Percentiles rank a stretch among this genome's conserved stretches.
Evolutionary conservation across 2,797 vertebrate genomes (phyloP).

Genomic region (Neosilurus mollespiculum): DNA sequence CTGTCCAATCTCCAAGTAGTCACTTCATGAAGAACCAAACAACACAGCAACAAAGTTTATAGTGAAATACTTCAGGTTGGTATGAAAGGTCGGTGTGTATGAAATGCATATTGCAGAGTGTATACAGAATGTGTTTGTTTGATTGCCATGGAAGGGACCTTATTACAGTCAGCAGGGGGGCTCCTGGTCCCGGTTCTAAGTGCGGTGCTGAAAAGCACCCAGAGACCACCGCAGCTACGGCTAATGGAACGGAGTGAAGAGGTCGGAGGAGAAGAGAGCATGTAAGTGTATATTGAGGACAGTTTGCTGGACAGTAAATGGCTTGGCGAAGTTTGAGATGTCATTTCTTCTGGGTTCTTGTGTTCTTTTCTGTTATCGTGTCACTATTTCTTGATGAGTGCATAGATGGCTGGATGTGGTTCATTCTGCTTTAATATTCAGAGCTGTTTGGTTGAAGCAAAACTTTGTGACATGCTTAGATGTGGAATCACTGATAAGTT

Average conservation of each 20-base stretch:
- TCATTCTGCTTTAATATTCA: slow-evolving; percentile 1
- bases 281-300: slow-evolving; percentile 35
- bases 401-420: not conserved
- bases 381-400: not conserved
- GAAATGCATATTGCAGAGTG: slow-evolving; percentile 11
- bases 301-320: slow-evolving; percentile 42
- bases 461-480: not conserved
- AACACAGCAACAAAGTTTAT: not conserved
- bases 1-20: not conserved
- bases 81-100: not conserved
- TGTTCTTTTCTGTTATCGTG: slow-evolving; percentile 11
- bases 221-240: slow-evolving; percentile 59
- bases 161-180: slow-evolving; percentile 75
- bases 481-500: not conserved
- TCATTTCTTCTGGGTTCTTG: slow-evolving; percentile 1
- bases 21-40: not conserved
- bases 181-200: slow-evolving; percentile 56
- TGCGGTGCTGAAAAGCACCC: slow-evolving; percentile 39
- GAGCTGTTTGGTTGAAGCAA: not conserved
- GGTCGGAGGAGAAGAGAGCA: slow-evolving; percentile 22
- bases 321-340: slow-evolving; percentile 23
- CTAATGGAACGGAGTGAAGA: slow-evolving; percentile 44
- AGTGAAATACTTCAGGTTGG: not conserved
- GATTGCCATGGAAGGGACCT: slow-evolving; percentile 70
- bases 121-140: slow-evolving; percentile 25